These are phyloP conservation scores for Peromyscus eremicus DNA, from an alignment of 2,797 vertebrate genomes.

Conservation along the genomic window DNA sequence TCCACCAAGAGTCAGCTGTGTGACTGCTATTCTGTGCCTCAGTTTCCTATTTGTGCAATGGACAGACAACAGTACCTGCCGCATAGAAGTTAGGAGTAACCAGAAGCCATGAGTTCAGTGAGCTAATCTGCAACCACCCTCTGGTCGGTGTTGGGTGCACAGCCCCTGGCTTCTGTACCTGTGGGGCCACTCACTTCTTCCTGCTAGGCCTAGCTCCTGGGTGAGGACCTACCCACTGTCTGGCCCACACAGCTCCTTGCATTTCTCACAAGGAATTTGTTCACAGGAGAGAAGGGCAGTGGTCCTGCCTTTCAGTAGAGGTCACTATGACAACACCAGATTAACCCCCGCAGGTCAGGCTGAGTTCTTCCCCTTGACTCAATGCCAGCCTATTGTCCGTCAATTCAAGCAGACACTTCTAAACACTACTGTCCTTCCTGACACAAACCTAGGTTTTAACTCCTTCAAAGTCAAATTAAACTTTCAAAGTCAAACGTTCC, in stretches of 20 bases:
- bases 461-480: background rate
- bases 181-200: background rate
- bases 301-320: background rate
- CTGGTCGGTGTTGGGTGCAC: accelerated
- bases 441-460: background rate
- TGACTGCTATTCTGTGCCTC: background rate
- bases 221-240: accelerated
- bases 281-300: background rate
- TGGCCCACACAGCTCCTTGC: background rate
- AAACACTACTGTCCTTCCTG: background rate
- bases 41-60: background rate
- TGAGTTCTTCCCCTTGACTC: background rate
- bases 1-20: background rate
- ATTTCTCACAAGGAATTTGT: background rate
- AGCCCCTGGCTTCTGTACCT: background rate
- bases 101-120: accelerated
- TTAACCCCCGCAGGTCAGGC: background rate
- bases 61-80: too few relatives aligned
- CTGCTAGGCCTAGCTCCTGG: background rate
- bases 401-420: background rate
- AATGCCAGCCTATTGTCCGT: too few relatives aligned
- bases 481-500: background rate
- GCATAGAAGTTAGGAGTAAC: background rate
- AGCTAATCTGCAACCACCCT: background rate
- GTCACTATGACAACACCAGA: background rate